Conservation (phyloP, 30 jellyfish, hydroid and myxozoan genomes). For the Turritopsis dohrnii region DNA sequence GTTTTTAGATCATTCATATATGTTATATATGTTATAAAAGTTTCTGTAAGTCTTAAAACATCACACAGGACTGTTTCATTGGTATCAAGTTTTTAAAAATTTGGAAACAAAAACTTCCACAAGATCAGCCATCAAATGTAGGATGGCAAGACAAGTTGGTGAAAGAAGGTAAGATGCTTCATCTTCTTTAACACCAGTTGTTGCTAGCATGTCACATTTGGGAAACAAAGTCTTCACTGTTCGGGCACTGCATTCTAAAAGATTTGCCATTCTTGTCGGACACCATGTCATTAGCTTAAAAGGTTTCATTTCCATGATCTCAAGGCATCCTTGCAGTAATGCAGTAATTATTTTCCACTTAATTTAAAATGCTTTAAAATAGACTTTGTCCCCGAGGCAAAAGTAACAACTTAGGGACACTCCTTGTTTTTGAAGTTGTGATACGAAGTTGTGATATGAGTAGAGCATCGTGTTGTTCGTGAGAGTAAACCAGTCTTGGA, state of each 20-base stretch:
- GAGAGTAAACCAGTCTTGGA: background rate
- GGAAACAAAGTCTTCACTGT: background rate
- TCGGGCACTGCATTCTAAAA: background rate
- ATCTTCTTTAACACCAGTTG: slow-evolving; percentile 4
- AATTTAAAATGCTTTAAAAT: no score
- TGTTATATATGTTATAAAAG: no score
- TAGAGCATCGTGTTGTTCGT: background rate
- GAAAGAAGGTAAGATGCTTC: background rate
- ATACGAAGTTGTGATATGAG: no score
- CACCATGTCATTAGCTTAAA: slow-evolving; percentile 3
- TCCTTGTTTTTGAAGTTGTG: no score
- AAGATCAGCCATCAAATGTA: slow-evolving; percentile 6
- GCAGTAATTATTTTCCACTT: no score
- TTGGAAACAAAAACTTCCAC: background rate
- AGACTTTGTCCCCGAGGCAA: no score
- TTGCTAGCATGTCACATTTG: background rate
- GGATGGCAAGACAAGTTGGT: background rate
- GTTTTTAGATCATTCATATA: no score
- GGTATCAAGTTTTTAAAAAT: background rate
- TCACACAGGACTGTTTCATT: background rate
- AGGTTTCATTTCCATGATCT: background rate
- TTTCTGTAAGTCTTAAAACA: background rate
- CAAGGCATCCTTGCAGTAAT: background rate
- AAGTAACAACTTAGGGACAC: no score
- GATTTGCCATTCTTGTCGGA: background rate